Conservation (phyloP, 2,888 invertebrate species). For the Ichneumoninae sp. region DNA sequence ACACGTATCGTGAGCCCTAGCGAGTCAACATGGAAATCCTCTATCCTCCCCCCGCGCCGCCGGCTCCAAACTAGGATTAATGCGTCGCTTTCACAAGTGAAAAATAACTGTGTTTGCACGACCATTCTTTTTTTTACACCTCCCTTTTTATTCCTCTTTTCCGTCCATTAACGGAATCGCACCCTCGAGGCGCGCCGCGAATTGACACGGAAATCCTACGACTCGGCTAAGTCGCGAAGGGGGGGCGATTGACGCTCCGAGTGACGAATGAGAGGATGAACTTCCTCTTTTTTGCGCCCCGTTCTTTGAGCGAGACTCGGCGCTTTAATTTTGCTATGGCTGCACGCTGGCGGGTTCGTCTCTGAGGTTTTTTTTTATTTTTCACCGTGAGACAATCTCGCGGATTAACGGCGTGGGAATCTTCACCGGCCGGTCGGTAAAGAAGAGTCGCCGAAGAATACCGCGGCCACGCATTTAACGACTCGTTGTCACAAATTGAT, state of each 20-base stretch:
- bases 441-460: too few relatives aligned
- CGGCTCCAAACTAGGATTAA: conserved; percentile 61
- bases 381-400: too few relatives aligned
- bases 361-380: too few relatives aligned
- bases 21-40: conserved; percentile 66
- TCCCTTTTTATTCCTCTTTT: conserved; percentile 19
- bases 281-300: background rate
- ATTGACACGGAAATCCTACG: conserved; percentile 63
- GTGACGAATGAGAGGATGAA: conserved; percentile 57
- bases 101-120: conserved; percentile 61
- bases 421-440: too few relatives aligned
- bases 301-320: background rate
- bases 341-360: too few relatives aligned
- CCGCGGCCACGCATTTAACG: conserved; percentile 35
- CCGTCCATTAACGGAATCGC: conserved; percentile 48
- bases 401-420: too few relatives aligned
- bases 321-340: too few relatives aligned
- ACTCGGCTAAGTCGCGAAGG: conserved; percentile 44
- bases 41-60: conserved; percentile 28
- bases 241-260: conserved; percentile 54
- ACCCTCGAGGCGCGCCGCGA: conserved; percentile 49
- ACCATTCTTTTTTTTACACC: background rate
- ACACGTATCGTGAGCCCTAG: conserved; percentile 51
- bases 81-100: conserved; percentile 64
- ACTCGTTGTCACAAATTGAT: conserved; percentile 61